Evolutionary conservation across 2,888 invertebrate genomes (phyloP).

Genomic region (Erpobdella octoculata): DNA sequence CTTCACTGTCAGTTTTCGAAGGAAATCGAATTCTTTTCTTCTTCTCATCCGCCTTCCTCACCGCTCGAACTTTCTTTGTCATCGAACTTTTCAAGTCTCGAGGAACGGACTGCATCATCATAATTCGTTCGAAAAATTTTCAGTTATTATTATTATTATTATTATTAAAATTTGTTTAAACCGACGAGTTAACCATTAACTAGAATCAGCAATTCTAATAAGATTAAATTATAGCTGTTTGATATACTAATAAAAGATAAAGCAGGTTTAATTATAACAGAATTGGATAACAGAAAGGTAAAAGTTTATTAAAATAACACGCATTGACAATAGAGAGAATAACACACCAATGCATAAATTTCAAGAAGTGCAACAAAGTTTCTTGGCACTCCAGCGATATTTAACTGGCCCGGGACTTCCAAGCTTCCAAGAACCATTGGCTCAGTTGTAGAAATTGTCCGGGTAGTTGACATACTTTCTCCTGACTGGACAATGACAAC

Average conservation of each 20-base stretch:
- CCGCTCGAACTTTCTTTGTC: conserved; percentile 39
- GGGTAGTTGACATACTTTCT: conserved; percentile 55
- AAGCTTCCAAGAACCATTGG: conserved; percentile 52
- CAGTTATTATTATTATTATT: too few relatives aligned
- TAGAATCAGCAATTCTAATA: background rate
- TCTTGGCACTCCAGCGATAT: conserved; percentile 69
- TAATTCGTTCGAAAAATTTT: background rate
- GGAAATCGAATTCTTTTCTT: conserved; percentile 55
- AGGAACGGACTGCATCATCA: conserved; percentile 1
- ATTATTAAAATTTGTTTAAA: too few relatives aligned
- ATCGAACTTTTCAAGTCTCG: conserved; percentile 38
- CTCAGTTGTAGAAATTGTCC: conserved; percentile 57
- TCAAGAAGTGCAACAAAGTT: conserved; percentile 77
- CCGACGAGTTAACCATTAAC: background rate
- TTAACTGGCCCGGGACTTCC: conserved; percentile 56
- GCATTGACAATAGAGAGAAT: background rate
- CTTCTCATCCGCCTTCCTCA: conserved; percentile 45
- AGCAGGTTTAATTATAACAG: too few relatives aligned
- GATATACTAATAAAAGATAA: too few relatives aligned
- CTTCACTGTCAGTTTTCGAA: background rate
- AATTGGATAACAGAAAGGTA: too few relatives aligned
- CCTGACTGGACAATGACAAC: conserved; percentile 55
- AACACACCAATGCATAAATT: conserved; percentile 57
- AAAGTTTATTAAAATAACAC: too few relatives aligned
- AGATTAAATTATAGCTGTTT: too few relatives aligned